Evolutionary conservation across 2,113 vertebrate species (phyloP).

Genomic region (Macheiramphus alcinus): DNA sequence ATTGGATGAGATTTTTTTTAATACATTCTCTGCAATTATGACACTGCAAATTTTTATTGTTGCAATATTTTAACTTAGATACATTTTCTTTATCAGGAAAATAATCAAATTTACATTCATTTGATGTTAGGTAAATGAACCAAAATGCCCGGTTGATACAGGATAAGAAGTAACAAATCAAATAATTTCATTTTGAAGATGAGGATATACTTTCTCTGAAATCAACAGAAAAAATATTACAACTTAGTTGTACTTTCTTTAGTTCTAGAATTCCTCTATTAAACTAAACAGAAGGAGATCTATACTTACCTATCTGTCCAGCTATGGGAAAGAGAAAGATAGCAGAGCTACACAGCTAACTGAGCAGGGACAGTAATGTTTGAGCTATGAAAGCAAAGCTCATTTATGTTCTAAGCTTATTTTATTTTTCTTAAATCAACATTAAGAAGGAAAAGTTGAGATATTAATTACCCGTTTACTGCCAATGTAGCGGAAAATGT

Average conservation of each 20-base stretch:
- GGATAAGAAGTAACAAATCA: not conserved
- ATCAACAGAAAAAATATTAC: not conserved
- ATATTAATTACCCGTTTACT: slow-evolving; percentile 98
- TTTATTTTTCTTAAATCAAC: slow-evolving; percentile 84
- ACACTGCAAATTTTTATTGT: not conserved
- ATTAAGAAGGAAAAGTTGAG: slow-evolving; percentile 87
- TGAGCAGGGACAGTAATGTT: slow-evolving; percentile 39
- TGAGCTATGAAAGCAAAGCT: slow-evolving; percentile 58
- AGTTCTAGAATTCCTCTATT: not conserved
- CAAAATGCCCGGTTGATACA: not conserved
- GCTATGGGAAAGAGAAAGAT: not conserved
- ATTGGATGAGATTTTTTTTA: not conserved
- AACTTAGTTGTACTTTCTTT: not conserved
- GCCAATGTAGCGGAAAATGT: slow-evolving; percentile 97
- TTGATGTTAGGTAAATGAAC: not conserved
- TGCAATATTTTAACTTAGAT: not conserved
- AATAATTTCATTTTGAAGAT: not conserved
- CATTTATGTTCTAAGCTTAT: slow-evolving; percentile 74
- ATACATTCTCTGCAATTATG: not conserved
- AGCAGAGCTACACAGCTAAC: slow-evolving; percentile 1
- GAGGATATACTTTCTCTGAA: not conserved
- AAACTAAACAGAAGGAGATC: not conserved
- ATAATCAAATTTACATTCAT: not conserved
- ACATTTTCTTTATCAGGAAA: not conserved
- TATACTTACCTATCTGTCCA: not conserved